These are phyloP conservation scores for Rhyacichthys aspro DNA, from an alignment of 2,797 vertebrate species.

Conservation along the genomic window DNA sequence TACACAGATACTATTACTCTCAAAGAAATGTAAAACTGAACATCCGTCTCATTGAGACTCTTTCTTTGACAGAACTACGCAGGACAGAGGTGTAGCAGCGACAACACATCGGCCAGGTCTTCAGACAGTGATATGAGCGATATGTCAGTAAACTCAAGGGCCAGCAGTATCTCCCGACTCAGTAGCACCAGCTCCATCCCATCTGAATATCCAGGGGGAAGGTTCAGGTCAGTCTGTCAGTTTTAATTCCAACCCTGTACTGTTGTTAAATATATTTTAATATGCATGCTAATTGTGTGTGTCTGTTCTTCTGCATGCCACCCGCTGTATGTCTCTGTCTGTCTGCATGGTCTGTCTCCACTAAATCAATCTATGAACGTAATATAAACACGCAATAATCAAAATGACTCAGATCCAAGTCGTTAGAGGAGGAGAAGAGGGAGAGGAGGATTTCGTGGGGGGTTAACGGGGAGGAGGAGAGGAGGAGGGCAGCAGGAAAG, in stretches of 20 bases:
- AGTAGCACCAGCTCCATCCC: slow-evolving; percentile 98
- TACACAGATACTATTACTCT: not conserved
- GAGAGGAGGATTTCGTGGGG: slow-evolving; percentile 80
- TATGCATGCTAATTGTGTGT: slow-evolving; percentile 65
- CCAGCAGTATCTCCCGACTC: slow-evolving; percentile 98
- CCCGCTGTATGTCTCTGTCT: slow-evolving; percentile 51
- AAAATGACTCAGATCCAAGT: slow-evolving; percentile 73
- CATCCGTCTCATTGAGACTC: not conserved
- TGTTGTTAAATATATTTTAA: not conserved
- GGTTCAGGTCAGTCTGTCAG: slow-evolving; percentile 87
- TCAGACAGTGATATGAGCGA: slow-evolving; percentile 98
- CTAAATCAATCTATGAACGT: not conserved
- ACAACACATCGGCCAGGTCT: slow-evolving; percentile 95
- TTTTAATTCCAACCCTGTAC: too few relatives aligned
- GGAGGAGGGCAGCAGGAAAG: slow-evolving; percentile 65
- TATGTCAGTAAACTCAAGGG: slow-evolving; percentile 92
- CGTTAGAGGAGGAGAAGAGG: slow-evolving; percentile 82
- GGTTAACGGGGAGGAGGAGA: slow-evolving; percentile 73
- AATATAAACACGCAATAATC: slow-evolving; percentile 12
- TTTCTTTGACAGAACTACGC: slow-evolving; percentile 81
- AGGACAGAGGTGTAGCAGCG: slow-evolving; percentile 92
- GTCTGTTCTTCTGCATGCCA: slow-evolving; percentile 65
- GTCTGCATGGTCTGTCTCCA: slow-evolving; percentile 37
- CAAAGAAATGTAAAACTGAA: not conserved
- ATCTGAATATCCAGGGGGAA: slow-evolving; percentile 91